A percentile compares a stretch with the other conserved stretches of the same genome.
Evolutionary conservation across 1,140 invertebrate species (phyloP).

Genomic region (Holotrichia oblita): DNA sequence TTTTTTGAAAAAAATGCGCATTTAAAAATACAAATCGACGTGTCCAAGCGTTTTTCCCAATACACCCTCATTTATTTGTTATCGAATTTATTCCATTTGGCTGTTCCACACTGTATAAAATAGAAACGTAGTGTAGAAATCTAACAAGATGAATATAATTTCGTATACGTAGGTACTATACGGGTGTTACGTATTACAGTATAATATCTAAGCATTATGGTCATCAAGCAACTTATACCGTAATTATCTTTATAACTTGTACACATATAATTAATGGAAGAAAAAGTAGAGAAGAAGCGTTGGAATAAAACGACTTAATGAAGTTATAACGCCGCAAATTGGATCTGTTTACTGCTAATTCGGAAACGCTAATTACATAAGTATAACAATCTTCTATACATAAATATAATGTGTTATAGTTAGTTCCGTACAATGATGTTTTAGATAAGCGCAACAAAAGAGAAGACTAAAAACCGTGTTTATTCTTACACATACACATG

Average conservation of each 20-base stretch:
- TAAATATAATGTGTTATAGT: not conserved
- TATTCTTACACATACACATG: too few relatives aligned
- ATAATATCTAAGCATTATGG: not conserved
- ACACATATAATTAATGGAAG: not conserved
- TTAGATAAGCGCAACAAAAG: constrained; percentile 1
- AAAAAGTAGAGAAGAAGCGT: not conserved
- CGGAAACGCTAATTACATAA: constrained; percentile 16
- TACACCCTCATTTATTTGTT: too few relatives aligned
- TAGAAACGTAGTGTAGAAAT: too few relatives aligned
- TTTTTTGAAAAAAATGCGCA: too few relatives aligned
- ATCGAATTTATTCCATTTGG: too few relatives aligned
- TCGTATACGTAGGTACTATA: too few relatives aligned
- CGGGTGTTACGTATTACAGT: too few relatives aligned
- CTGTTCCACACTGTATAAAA: too few relatives aligned
- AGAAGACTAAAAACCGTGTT: not conserved
- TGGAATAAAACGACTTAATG: constrained; percentile 3
- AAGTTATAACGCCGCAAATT: constrained; percentile 16
- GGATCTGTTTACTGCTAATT: constrained; percentile 1
- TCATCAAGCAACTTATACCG: constrained; percentile 1
- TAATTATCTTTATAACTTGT: not conserved
- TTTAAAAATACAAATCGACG: too few relatives aligned
- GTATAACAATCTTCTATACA: constrained; percentile 1
- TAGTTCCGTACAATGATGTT: not conserved
- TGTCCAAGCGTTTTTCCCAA: too few relatives aligned
- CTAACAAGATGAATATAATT: too few relatives aligned